Base-by-base conservation (phyloP, 2,888 invertebrate genomes). In the Linyphia triangularis region DNA sequence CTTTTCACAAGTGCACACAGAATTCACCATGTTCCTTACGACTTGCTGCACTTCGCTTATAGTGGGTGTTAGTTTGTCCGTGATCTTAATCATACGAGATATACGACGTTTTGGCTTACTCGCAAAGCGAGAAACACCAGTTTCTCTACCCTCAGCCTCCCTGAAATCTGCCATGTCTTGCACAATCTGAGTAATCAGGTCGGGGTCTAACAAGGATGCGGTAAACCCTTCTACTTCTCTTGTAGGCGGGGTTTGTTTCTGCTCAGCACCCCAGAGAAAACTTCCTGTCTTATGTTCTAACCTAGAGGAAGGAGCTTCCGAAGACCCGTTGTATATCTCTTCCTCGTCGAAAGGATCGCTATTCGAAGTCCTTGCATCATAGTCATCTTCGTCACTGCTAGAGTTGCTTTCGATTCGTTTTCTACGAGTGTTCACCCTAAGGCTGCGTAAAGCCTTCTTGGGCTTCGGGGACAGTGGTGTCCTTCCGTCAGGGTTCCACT, bases 321-420 rank as follows among this genome's bases (percentile, higher is more conserved):
- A 13, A 13, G 51, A 51, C 13, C 5, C 51, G n/a, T n/a, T n/a
- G 28, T 59, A 9, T 5, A 13, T 6, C 16, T 0, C 7, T 16
- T 63, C 40, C 5, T 16, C 6, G 7, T 10, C 6, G 10, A 5
- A 9, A 10, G 22, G 1, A 24, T 33, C 59, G 6, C 13, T 40
- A 13, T 13, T 1, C 5, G 19, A 22, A 24, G 19, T 7, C 19
- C 22, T 40, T 22, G 24, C 5, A 16, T 57, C 7, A 40, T 67
- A 79, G 13, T 16, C 19, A n/a, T 75, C 73, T 22, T 85, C 85
- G 9, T 30, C 30, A 33, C 26, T 22, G 24, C 73, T 65, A 0
- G 81, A 73, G 3, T 59, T 79, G 57, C 81, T 81, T 43, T 88
- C 86, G 33, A 82, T 81, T 1, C 79, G 24, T 19, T 63, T 63